Percentiles rank a stretch among this genome's conserved stretches.
Evolutionary conservation across 2,888 invertebrate species (phyloP).

Genomic region (Schizotus pectinicornis): DNA sequence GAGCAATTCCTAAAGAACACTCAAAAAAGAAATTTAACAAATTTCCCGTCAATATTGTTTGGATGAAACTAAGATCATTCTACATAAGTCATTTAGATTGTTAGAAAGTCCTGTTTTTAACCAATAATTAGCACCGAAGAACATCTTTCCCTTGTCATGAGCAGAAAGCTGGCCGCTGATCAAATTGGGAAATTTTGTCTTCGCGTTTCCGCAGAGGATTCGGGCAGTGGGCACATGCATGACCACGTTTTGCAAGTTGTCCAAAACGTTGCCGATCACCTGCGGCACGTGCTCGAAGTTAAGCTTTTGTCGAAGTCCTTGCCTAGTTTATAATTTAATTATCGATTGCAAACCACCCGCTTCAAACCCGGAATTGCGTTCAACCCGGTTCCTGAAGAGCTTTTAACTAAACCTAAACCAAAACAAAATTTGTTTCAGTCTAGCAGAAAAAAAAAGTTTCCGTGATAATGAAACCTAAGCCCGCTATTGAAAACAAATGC

Average conservation of each 20-base stretch:
- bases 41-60: too few species aligned
- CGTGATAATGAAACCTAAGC: background rate
- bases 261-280: background rate
- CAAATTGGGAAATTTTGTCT: too few species aligned
- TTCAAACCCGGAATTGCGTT: background rate
- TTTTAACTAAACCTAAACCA: background rate
- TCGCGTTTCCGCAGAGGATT: background rate
- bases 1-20: too few species aligned
- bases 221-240: background rate
- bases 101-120: too few species aligned
- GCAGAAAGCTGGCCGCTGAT: too few species aligned
- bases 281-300: background rate
- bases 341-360: background rate
- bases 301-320: conserved; percentile 1
- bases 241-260: background rate
- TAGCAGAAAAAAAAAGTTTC: too few species aligned
- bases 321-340: conserved; percentile 5
- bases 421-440: background rate
- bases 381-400: background rate
- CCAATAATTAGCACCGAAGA: too few species aligned
- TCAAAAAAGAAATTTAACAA: too few species aligned
- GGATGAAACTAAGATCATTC: too few species aligned
- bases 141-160: too few species aligned
- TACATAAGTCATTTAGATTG: too few species aligned
- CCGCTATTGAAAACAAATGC: background rate